These are phyloP conservation scores for Dissostichus mawsoni DNA, from an alignment of 2,113 vertebrate species.

Conservation along the genomic window DNA sequence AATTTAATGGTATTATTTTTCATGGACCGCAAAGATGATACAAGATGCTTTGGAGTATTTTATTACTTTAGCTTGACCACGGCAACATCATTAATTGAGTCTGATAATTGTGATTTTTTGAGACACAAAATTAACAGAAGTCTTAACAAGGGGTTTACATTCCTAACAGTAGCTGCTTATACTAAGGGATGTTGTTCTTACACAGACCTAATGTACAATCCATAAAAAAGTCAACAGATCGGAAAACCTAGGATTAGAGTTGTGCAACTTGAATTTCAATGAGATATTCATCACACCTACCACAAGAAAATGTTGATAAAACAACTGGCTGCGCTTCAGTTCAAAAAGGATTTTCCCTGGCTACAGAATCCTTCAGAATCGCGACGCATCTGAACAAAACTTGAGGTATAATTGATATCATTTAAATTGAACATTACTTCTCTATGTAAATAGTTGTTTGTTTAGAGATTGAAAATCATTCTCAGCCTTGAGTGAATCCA, in stretches of 20 bases:
- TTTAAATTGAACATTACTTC: too few species aligned
- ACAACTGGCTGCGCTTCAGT: background rate
- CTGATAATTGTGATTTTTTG: too few species aligned
- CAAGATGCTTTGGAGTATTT: too few species aligned
- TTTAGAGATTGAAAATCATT: background rate
- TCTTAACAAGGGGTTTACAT: background rate
- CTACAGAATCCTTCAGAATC: background rate
- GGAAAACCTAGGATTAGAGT: background rate
- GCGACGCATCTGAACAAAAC: background rate
- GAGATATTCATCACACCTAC: background rate
- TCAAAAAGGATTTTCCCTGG: background rate
- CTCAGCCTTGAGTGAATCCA: conserved; percentile 10
- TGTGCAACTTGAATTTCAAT: background rate
- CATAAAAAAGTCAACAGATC: background rate
- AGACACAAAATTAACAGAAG: background rate
- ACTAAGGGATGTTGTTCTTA: too few species aligned
- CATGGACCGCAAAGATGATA: too few species aligned
- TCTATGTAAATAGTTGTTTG: too few species aligned
- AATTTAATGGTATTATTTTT: too few species aligned
- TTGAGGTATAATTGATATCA: too few species aligned
- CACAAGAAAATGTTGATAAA: background rate
- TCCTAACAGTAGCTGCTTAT: background rate
- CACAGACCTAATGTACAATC: background rate
- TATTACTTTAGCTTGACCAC: too few species aligned
- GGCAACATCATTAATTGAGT: too few species aligned